Conservation (phyloP, 2,888 invertebrate genomes). For the Ennomos quercinarius region DNA sequence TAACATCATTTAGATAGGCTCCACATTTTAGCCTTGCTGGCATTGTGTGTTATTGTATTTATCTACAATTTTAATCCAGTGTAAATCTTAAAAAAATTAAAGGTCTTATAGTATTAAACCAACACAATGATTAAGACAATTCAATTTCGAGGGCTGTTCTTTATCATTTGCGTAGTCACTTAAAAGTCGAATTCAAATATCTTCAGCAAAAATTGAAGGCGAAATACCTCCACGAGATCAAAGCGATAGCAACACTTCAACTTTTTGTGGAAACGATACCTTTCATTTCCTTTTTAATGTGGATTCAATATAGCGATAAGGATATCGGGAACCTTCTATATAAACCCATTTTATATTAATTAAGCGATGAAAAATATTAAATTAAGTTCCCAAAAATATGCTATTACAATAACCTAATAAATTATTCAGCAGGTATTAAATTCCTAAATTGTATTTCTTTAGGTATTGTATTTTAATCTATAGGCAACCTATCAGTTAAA, state of each 20-base stretch:
- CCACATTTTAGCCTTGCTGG: too few relatives aligned
- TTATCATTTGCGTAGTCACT: constrained; percentile 44
- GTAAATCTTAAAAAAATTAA: neutral
- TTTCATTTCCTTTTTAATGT: constrained; percentile 67
- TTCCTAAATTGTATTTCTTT: too few relatives aligned
- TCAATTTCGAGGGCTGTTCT: constrained; percentile 53
- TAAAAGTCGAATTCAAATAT: constrained; percentile 60
- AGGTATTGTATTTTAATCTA: too few relatives aligned
- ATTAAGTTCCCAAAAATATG: neutral
- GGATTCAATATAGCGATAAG: constrained; percentile 69
- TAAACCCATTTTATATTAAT: constrained; percentile 36
- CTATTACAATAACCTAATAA: too few relatives aligned
- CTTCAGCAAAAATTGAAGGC: constrained; percentile 59
- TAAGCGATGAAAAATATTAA: constrained; percentile 5
- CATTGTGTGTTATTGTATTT: too few relatives aligned
- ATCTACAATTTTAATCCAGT: too few relatives aligned
- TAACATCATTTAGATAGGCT: too few relatives aligned
- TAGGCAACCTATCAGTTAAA: too few relatives aligned
- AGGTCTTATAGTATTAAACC: constrained; percentile 5
- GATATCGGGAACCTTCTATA: constrained; percentile 49
- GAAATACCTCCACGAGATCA: constrained; percentile 57
- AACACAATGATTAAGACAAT: constrained; percentile 51
- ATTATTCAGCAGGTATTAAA: too few relatives aligned
- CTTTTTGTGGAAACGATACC: constrained; percentile 64
- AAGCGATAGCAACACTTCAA: constrained; percentile 65